phyloP scores from a whole-genome alignment of 2,113 vertebrate species.

The Psammodynastes pulverulentus region DNA sequence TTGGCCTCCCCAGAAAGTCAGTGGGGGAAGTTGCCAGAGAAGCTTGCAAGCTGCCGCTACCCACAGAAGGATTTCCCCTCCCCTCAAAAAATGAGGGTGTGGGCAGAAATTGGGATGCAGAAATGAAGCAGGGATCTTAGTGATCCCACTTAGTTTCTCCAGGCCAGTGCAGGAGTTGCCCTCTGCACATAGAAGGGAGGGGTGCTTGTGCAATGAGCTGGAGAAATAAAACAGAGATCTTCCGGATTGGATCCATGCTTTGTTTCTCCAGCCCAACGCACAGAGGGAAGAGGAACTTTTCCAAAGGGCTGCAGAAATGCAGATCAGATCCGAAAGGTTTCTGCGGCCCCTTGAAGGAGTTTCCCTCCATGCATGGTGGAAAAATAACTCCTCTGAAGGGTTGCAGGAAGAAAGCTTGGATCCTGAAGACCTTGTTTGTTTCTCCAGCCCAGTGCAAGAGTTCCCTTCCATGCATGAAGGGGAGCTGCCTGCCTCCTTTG shows the following conservation, averaged over 20 bases:
- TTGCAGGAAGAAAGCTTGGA: not conserved
- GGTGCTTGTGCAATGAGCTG: not conserved
- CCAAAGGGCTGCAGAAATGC: not conserved
- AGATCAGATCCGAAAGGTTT: not conserved
- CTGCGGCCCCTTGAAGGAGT: not conserved
- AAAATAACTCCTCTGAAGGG: not conserved
- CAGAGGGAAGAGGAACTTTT: not conserved
- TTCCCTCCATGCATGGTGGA: not conserved
- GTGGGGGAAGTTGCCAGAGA: not conserved
- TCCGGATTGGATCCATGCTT: not conserved
- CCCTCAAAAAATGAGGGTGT: not conserved
- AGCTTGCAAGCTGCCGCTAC: not conserved
- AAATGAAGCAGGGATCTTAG: not conserved
- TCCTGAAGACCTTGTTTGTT: not conserved
- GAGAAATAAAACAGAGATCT: not conserved
- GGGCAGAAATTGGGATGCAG: not conserved
- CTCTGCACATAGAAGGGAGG: not conserved
- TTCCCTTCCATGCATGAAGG: not conserved
- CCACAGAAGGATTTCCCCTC: not conserved
- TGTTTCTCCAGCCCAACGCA: not conserved
- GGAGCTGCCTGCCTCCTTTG: not conserved
- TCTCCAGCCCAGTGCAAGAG: not conserved
- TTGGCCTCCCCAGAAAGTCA: not conserved
- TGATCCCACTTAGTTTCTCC: not conserved
- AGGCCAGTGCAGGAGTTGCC: not conserved